A percentile compares a stretch with the other conserved stretches of the same genome.
Conservation (phyloP, 2,888 invertebrate species). For the Mimumesa dahlbomi region DNA sequence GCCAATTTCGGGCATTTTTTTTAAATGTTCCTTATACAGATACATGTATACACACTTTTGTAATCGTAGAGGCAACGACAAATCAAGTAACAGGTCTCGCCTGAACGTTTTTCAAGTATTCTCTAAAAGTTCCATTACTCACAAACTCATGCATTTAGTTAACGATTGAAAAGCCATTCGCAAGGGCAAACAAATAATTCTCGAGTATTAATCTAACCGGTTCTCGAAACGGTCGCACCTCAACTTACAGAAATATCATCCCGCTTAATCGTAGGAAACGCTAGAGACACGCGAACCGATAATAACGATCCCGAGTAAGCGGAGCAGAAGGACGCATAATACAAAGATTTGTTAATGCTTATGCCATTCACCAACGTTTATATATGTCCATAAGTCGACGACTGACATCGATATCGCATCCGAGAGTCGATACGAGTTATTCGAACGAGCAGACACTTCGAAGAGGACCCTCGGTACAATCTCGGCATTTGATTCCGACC, state of each 20-base stretch:
- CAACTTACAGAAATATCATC: conserved; percentile 1
- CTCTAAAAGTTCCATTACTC: too few relatives aligned
- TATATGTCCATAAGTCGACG: not conserved
- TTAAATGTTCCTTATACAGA: too few relatives aligned
- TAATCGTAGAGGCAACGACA: too few relatives aligned
- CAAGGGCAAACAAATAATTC: too few relatives aligned
- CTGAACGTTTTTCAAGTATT: too few relatives aligned
- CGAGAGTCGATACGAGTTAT: conserved; percentile 7
- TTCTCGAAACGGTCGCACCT: not conserved
- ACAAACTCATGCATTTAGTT: conserved; percentile 5
- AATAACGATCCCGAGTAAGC: not conserved
- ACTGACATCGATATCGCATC: conserved; percentile 11
- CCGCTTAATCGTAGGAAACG: not conserved
- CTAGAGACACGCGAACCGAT: not conserved
- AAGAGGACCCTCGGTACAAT: too few relatives aligned
- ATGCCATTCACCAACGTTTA: conserved; percentile 1
- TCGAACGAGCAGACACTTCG: not conserved
- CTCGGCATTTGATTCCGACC: too few relatives aligned
- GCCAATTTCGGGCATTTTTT: too few relatives aligned
- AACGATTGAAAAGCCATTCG: too few relatives aligned
- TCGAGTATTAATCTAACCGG: conserved; percentile 5
- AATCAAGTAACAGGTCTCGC: too few relatives aligned
- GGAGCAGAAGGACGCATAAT: not conserved
- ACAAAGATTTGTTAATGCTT: not conserved
- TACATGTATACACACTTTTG: too few relatives aligned